phyloP scores from a whole-genome alignment of 2,113 vertebrate genomes.

The Nyctibius bracteatus region DNA sequence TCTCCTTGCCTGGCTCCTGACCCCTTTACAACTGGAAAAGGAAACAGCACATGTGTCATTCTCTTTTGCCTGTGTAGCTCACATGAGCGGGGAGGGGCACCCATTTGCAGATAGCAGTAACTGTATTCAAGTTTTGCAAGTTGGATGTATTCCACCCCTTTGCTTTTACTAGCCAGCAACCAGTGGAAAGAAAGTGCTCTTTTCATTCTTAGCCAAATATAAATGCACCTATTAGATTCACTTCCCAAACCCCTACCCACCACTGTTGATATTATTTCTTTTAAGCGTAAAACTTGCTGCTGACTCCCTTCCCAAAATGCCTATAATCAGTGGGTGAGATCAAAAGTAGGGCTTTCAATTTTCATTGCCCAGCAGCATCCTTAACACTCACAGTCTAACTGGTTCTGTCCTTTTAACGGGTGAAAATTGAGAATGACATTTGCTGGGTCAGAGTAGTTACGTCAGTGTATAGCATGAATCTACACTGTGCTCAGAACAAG shows the following conservation, averaged over 20 bases:
- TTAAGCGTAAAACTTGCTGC: neutral
- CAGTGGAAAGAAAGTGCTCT: slow-evolving; percentile 24
- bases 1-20: slow-evolving; percentile 54
- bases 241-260: neutral
- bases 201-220: slow-evolving; percentile 14
- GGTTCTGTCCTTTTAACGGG: neutral
- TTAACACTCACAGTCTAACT: neutral
- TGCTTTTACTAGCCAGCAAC: slow-evolving; percentile 32
- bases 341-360: neutral
- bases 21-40: slow-evolving; percentile 69
- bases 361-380: neutral
- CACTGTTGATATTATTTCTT: neutral
- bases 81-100: slow-evolving; percentile 74
- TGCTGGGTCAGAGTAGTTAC: neutral
- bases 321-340: neutral
- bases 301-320: neutral
- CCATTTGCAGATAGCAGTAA: slow-evolving; percentile 71
- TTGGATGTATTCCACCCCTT: slow-evolving; percentile 23
- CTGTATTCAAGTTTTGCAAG: slow-evolving; percentile 59
- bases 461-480: neutral
- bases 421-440: neutral
- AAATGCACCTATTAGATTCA: neutral
- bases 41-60: slow-evolving; percentile 71
- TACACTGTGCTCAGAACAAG: neutral
- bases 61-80: slow-evolving; percentile 63